Evolutionary conservation across 2,888 invertebrate species (phyloP).

Genomic region (Busseola fusca): DNA sequence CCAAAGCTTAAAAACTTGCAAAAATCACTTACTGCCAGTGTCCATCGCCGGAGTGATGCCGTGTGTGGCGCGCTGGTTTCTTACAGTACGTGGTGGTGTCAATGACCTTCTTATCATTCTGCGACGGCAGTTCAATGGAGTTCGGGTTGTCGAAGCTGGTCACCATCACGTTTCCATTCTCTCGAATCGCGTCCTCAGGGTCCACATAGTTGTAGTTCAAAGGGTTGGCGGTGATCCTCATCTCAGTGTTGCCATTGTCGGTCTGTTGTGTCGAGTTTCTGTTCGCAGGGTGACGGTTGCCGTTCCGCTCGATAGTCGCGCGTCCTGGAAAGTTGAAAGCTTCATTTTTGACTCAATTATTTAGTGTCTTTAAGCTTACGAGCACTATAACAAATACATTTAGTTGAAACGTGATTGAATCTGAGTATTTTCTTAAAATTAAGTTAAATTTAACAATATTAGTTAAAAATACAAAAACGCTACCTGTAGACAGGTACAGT

Average conservation of each 20-base stretch:
- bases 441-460: background rate
- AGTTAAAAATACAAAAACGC: background rate
- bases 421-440: background rate
- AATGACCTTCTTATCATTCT: constrained; percentile 82
- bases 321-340: constrained; percentile 80
- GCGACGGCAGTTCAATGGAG: constrained; percentile 91
- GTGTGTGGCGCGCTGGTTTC: constrained; percentile 83
- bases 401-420: background rate
- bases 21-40: constrained; percentile 87
- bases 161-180: constrained; percentile 87
- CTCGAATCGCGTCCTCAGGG: constrained; percentile 90
- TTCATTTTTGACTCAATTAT: constrained; percentile 59
- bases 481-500: background rate
- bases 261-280: constrained; percentile 77
- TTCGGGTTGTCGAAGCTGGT: constrained; percentile 93
- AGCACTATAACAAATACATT: background rate
- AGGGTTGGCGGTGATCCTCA: constrained; percentile 94
- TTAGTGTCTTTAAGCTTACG: constrained; percentile 40
- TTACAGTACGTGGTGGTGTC: constrained; percentile 93
- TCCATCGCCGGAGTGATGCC: constrained; percentile 81
- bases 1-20: constrained; percentile 46
- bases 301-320: constrained; percentile 90
- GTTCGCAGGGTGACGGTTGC: constrained; percentile 82
- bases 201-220: constrained; percentile 92
- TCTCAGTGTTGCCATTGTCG: constrained; percentile 86